phyloP scores from a whole-genome alignment of 1,140 invertebrate genomes.

The Calosoma granatense region DNA sequence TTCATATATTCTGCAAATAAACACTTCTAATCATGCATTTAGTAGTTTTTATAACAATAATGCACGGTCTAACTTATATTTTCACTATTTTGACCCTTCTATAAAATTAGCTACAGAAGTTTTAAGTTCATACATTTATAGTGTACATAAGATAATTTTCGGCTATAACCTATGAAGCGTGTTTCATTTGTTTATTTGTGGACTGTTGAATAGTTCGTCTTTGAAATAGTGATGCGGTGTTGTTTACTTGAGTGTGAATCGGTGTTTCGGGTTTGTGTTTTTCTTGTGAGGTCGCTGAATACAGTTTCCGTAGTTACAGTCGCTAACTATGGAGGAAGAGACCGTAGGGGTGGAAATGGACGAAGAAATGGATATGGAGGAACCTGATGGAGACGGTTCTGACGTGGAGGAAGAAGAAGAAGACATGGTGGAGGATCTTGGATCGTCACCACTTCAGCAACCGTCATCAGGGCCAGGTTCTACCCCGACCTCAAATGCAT shows the following conservation, averaged over 20 bases:
- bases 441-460: conserved; percentile 30
- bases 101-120: not conserved
- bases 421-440: conserved; percentile 26
- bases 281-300: too few species aligned
- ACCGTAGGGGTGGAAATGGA: conserved; percentile 29
- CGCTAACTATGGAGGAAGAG: conserved; percentile 31
- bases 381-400: conserved; percentile 26
- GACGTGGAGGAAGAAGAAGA: conserved; percentile 33
- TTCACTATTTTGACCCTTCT: not conserved
- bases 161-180: too few species aligned
- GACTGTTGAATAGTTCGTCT: too few species aligned
- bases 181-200: too few species aligned
- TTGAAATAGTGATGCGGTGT: too few species aligned
- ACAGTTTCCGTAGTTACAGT: not conserved
- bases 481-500: conserved; percentile 43
- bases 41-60: not conserved
- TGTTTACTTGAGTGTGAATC: too few species aligned
- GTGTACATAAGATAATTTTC: too few species aligned
- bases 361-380: conserved; percentile 33
- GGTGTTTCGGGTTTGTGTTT: too few species aligned
- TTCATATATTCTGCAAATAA: not conserved
- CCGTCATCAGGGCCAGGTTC: conserved; percentile 39
- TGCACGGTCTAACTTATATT: not conserved
- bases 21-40: not conserved
- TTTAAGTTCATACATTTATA: too few species aligned